Conservation (phyloP, 2,113 vertebrate genomes). For the Otolemur garnettii region DNA sequence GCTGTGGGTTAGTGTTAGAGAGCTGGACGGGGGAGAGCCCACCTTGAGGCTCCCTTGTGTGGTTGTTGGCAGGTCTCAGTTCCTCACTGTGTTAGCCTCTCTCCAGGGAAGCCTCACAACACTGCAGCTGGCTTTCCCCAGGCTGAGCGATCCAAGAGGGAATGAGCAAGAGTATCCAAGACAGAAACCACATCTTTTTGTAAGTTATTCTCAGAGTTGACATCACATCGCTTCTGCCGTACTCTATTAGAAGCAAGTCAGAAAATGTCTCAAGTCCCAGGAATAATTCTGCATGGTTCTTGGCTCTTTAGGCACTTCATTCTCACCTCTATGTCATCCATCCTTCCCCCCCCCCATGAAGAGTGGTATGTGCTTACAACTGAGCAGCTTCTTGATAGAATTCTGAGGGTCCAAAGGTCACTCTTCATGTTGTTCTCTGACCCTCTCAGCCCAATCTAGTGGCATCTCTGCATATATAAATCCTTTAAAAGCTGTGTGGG, state of each 20-base stretch:
- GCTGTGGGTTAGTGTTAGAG: not conserved
- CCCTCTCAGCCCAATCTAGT: not conserved
- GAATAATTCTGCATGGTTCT: not conserved
- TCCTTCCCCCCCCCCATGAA: not conserved
- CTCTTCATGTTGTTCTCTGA: not conserved
- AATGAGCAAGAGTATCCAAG: not conserved
- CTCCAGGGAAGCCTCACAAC: not conserved
- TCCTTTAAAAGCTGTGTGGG: not conserved
- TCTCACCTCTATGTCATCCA: not conserved
- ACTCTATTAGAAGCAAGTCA: not conserved
- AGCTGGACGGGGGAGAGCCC: not conserved
- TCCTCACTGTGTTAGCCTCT: not conserved
- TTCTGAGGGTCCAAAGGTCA: not conserved
- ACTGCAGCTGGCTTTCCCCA: not conserved
- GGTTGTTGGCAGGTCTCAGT: not conserved
- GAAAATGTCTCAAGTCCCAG: not conserved
- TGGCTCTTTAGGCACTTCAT: not conserved
- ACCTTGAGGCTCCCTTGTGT: not conserved
- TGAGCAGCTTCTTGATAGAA: not conserved
- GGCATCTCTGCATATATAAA: not conserved
- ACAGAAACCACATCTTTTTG: constrained; percentile 32
- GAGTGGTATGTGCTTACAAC: not conserved
- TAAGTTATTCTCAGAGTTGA: not conserved
- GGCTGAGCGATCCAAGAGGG: not conserved
- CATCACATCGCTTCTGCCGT: not conserved